Conservation (phyloP, 2,888 invertebrate species). For the Microchrysa polita region DNA sequence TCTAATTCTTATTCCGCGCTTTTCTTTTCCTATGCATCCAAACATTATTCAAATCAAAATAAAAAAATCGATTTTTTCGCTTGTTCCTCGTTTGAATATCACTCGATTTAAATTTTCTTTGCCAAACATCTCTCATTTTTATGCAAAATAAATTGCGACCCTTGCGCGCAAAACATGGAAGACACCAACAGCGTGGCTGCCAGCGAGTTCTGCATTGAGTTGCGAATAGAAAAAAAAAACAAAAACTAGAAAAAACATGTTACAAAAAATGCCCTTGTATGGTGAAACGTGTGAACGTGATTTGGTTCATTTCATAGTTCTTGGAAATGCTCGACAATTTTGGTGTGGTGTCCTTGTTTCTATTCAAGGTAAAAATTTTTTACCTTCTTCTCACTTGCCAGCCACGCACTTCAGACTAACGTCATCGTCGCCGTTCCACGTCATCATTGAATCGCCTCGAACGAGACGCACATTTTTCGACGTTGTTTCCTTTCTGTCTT, state of each 20-base stretch:
- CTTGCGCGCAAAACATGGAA: not conserved
- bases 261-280: slow-evolving; percentile 5
- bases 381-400: slow-evolving; percentile 1
- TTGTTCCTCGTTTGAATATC: slow-evolving; percentile 1
- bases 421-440: too few relatives aligned
- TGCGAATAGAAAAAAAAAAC: not conserved
- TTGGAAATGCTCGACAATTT: too few relatives aligned
- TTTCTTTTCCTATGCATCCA: not conserved
- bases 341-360: not conserved
- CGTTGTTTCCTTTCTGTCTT: not conserved
- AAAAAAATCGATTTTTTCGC: not conserved
- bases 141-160: slow-evolving; percentile 1
- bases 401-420: not conserved
- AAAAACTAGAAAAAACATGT: not conserved
- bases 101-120: too few relatives aligned
- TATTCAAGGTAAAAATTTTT: slow-evolving; percentile 1
- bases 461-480: not conserved
- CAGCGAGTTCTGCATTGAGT: too few relatives aligned
- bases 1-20: not conserved
- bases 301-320: not conserved
- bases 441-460: too few relatives aligned
- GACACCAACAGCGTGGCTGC: too few relatives aligned
- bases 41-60: not conserved
- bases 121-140: not conserved
- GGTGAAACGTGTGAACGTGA: not conserved